A percentile compares a stretch with the other conserved stretches of the same genome.
Evolutionary conservation across 2,797 vertebrate species (phyloP).

Genomic region (Hipposideros larvatus): DNA sequence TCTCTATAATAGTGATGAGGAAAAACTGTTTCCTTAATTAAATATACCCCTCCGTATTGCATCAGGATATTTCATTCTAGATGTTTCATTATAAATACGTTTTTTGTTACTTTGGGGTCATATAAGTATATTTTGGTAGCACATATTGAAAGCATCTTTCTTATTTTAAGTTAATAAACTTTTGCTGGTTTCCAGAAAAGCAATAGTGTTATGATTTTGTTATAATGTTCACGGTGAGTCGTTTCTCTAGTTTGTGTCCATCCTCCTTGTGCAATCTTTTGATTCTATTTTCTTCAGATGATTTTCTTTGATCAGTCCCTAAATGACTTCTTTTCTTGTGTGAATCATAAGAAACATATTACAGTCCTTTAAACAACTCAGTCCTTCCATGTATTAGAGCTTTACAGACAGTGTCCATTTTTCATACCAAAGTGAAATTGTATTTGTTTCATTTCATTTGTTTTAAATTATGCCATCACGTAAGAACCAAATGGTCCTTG

Average conservation of each 20-base stretch:
- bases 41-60: not conserved
- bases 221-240: not conserved
- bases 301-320: conserved; percentile 76
- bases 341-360: conserved; percentile 55
- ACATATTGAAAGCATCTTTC: not conserved
- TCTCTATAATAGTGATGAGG: not conserved
- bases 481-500: conserved; percentile 35
- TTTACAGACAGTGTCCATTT: conserved; percentile 49
- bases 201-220: not conserved
- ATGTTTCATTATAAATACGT: not conserved
- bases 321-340: conserved; percentile 23
- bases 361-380: not conserved
- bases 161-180: conserved; percentile 33
- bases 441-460: conserved; percentile 72
- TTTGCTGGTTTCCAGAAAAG: conserved; percentile 51
- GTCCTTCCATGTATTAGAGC: conserved; percentile 31
- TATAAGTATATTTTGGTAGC: not conserved
- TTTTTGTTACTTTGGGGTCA: not conserved
- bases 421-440: conserved; percentile 62
- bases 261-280: conserved; percentile 48
- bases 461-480: conserved; percentile 66
- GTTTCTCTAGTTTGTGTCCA: not conserved
- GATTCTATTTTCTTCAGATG: conserved; percentile 62
- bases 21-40: not conserved
- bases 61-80: not conserved